phyloP scores from a whole-genome alignment of 2,113 vertebrate species.

The Chamaea fasciata region DNA sequence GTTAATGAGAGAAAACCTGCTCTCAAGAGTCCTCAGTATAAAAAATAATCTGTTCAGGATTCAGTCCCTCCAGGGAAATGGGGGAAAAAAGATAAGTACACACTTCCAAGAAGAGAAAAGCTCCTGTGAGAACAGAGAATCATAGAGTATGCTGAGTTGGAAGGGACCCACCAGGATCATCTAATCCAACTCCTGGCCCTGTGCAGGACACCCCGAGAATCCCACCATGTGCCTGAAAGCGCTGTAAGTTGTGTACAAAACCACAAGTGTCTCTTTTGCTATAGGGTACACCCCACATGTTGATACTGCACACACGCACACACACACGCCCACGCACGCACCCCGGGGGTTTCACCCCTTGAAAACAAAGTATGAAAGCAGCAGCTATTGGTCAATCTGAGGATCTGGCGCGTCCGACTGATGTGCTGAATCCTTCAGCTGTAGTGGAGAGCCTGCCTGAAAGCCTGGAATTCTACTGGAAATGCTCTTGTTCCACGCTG shows the following conservation, averaged over 20 bases:
- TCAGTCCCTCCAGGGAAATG: neutral
- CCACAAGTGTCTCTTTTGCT: neutral
- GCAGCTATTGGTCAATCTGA: conserved; percentile 96
- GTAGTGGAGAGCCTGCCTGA: conserved; percentile 60
- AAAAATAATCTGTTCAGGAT: conserved; percentile 46
- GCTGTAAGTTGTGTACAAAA: conserved; percentile 71
- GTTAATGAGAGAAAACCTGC: conserved; percentile 41
- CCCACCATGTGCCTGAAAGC: neutral
- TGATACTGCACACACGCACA: neutral
- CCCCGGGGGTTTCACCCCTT: conserved; percentile 65
- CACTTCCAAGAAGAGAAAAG: conserved; percentile 66
- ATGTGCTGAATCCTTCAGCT: conserved; percentile 76
- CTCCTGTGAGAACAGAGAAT: conserved; percentile 71
- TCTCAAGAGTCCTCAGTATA: conserved; percentile 49
- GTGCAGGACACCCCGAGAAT: neutral
- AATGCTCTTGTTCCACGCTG: neutral
- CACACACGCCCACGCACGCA: conserved; percentile 47
- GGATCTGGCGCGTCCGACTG: conserved; percentile 75
- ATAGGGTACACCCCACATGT: neutral
- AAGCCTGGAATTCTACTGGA: conserved; percentile 72
- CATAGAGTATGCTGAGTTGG: neutral
- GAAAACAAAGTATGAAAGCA: conserved; percentile 81
- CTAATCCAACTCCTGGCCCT: neutral
- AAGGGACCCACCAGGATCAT: neutral
- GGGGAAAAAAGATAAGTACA: conserved; percentile 43